These are phyloP conservation scores for Catharus minimus DNA, from an alignment of 2,113 vertebrate genomes.

Conservation along the genomic window DNA sequence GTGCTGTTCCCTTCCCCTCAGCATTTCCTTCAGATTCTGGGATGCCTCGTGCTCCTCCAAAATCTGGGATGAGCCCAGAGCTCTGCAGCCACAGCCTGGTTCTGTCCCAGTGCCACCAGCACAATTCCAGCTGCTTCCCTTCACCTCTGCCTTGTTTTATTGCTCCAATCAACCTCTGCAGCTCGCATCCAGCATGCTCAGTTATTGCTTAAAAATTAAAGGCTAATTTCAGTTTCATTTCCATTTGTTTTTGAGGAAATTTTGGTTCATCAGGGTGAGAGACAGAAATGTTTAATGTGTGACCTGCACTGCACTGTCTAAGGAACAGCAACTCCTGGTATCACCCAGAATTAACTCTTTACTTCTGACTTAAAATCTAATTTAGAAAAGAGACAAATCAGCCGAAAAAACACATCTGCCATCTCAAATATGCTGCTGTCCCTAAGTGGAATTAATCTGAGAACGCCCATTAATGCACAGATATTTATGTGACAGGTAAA, in stretches of 20 bases:
- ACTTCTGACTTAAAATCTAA: not conserved
- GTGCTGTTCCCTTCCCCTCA: constrained; percentile 1
- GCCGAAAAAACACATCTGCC: not conserved
- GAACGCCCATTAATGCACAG: not conserved
- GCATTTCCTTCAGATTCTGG: not conserved
- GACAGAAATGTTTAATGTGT: not conserved
- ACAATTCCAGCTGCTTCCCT: not conserved
- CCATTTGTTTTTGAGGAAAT: not conserved
- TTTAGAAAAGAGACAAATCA: not conserved
- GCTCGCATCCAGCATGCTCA: not conserved
- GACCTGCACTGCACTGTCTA: not conserved
- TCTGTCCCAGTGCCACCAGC: not conserved
- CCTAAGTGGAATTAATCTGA: not conserved
- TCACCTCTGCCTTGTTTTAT: not conserved
- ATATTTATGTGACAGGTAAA: constrained; percentile 35
- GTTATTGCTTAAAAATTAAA: not conserved
- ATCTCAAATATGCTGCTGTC: not conserved
- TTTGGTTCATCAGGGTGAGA: not conserved
- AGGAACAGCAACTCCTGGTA: not conserved
- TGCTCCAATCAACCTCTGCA: not conserved
- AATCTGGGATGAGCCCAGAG: not conserved
- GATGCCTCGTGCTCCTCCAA: not conserved
- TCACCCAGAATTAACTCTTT: not conserved
- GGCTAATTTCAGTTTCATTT: not conserved
- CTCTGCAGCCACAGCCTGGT: not conserved